A percentile compares a stretch with the other conserved stretches of the same genome.
Conservation (phyloP, 2,797 vertebrate species). For the Tokudaia muenninki region DNA sequence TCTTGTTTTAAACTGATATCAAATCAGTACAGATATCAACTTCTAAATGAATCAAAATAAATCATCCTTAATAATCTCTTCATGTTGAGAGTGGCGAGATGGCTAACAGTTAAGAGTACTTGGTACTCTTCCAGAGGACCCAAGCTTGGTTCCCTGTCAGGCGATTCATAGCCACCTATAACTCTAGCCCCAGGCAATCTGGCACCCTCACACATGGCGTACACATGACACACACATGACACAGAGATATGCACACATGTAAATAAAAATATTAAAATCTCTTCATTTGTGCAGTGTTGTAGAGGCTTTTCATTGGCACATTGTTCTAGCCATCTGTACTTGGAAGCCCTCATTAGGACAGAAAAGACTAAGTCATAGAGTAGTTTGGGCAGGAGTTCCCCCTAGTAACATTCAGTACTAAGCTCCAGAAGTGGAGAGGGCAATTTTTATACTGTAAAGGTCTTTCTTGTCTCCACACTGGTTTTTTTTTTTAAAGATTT, state of each 20-base stretch:
- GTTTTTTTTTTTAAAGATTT: background rate
- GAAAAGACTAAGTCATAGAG: constrained; percentile 3
- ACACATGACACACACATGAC: background rate
- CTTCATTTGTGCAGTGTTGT: background rate
- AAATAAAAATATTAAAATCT: background rate
- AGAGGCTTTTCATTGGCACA: background rate
- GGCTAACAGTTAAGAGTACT: background rate
- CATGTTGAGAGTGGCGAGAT: background rate
- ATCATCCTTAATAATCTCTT: background rate
- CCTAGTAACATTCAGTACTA: background rate
- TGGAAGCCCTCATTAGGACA: background rate
- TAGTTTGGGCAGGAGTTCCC: background rate
- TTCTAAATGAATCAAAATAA: background rate
- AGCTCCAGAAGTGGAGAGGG: background rate
- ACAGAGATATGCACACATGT: background rate
- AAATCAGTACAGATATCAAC: background rate
- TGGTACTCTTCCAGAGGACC: background rate
- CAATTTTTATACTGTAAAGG: background rate
- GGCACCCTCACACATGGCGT: background rate
- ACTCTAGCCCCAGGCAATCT: background rate
- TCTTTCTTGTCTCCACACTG: background rate
- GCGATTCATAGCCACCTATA: background rate
- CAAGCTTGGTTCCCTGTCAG: background rate
- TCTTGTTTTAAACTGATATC: background rate
- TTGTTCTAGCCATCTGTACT: background rate